Evolutionary conservation across 2,797 vertebrate genomes (phyloP).

Genomic region (Alca torda): DNA sequence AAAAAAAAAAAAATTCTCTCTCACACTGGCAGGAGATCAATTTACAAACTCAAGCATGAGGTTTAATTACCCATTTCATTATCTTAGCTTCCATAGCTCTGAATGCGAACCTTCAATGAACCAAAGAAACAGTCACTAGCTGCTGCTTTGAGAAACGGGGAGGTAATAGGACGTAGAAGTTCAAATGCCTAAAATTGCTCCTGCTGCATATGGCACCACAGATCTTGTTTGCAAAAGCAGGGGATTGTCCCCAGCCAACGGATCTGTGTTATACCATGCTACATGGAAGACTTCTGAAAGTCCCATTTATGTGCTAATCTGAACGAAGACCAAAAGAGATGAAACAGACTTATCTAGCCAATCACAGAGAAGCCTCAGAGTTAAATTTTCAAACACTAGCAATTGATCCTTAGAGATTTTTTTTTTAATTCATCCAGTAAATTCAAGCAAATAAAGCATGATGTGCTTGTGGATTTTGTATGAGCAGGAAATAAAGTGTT

Average conservation of each 20-base stretch:
- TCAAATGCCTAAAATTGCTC: slow-evolving; percentile 18
- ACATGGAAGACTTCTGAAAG: not conserved
- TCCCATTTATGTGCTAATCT: slow-evolving; percentile 1
- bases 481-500: slow-evolving; percentile 40
- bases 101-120: slow-evolving; percentile 46
- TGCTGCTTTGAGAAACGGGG: not conserved
- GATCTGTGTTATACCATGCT: not conserved
- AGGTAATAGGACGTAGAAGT: slow-evolving; percentile 21
- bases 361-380: not conserved
- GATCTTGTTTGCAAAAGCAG: not conserved
- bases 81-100: slow-evolving; percentile 47
- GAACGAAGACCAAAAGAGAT: not conserved
- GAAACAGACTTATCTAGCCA: slow-evolving; percentile 1
- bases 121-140: slow-evolving; percentile 46
- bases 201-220: not conserved
- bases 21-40: slow-evolving; percentile 42
- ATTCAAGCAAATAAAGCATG: slow-evolving; percentile 41
- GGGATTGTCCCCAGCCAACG: not conserved
- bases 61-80: slow-evolving; percentile 67
- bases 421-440: slow-evolving; percentile 10
- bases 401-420: slow-evolving; percentile 30
- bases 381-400: slow-evolving; percentile 38
- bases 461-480: slow-evolving; percentile 47
- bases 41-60: slow-evolving; percentile 56
- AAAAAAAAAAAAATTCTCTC: not conserved